Evolutionary conservation across 2,797 vertebrate genomes (phyloP), one percentile per base, ranked within the genome.

Genomic region (Pseudochromis fuscus): DNA sequence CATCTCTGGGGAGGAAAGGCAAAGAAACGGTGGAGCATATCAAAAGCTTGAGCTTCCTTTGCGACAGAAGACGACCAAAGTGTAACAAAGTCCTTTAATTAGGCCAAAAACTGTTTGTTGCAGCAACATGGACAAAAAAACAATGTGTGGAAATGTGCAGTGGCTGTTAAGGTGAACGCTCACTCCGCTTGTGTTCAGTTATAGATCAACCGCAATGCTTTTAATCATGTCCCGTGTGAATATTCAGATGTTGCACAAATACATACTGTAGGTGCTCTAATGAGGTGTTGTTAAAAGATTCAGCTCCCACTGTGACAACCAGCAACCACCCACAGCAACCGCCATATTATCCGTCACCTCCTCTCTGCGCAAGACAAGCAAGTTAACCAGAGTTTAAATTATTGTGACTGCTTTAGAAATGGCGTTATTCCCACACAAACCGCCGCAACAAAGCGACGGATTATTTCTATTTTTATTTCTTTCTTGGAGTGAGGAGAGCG

Each of bases 391-490:
- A 55, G 31, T 72, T 28, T 9, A 38, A 70, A 74, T 62, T 37
- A 56, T 23, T 28, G 38, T 30, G 65, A 57, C 62, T 57, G 21
- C 31, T 28, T 42, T 31, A 12, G 12, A 38, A 67, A 42, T 31
- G 15, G 21, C 12, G 18, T 45, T 40, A 44, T 53, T 52, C 23
- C 51, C 71, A 45, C 13, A 11, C 4, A 16, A 33, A 62, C 37
- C 33, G 55, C 60, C 35, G 52, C 55, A 21, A 61, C 40, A 72
- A 72, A 59, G 42, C 42, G 28, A 44, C 12, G 10, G 49, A 75
- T 85, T 68, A 72, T 37, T 62, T 75, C 55, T 71, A 67, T 82
- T 71, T 83, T 67, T 67, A 28, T 58, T 24, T 37, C n/a, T n/a
- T 31, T 49, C 67, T 58, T 2, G 3, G 21, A 15, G 44, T 7